A percentile compares a stretch with the other conserved stretches of the same genome.
Conservation (phyloP, 1,140 invertebrate species). For the Zelostemma sp. region DNA sequence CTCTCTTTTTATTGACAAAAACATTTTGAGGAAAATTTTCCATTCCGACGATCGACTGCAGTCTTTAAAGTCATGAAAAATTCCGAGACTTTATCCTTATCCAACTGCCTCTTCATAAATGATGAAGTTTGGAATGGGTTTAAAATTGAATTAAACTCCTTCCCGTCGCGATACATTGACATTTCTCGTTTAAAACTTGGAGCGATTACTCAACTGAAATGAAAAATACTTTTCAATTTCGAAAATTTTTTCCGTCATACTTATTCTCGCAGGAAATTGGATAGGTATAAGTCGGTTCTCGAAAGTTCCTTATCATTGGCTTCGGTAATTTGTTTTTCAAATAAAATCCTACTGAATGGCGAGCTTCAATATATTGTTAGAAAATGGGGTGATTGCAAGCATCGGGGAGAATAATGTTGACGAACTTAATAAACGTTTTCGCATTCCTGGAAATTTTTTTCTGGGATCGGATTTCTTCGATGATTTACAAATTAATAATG, state of each 20-base stretch:
- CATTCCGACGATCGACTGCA: slow-evolving; percentile 20
- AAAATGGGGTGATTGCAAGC: slow-evolving; percentile 31
- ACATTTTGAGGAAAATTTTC: too few relatives aligned
- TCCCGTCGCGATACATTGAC: neutral
- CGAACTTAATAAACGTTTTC: neutral
- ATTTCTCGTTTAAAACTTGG: neutral
- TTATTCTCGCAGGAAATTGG: too few relatives aligned
- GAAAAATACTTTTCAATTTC: neutral
- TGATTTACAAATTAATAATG: neutral
- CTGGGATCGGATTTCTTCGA: neutral
- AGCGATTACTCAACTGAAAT: slow-evolving; percentile 11
- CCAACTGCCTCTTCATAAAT: slow-evolving; percentile 8
- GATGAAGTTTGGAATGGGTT: slow-evolving; percentile 13
- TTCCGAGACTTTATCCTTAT: slow-evolving; percentile 15
- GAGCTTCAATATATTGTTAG: slow-evolving; percentile 48
- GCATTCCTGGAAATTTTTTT: neutral
- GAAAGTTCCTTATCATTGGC: slow-evolving; percentile 32
- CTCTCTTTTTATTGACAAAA: too few relatives aligned
- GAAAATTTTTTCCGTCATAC: too few relatives aligned
- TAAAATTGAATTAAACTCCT: neutral
- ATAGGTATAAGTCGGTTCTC: too few relatives aligned
- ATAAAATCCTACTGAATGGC: slow-evolving; percentile 41
- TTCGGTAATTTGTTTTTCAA: slow-evolving; percentile 33
- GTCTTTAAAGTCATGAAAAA: slow-evolving; percentile 19
- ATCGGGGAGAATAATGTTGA: slow-evolving; percentile 31